Evolutionary conservation across 2,888 invertebrate genomes (phyloP), one percentile per base, ranked within the genome.

Genomic region (Hypercompe scribonia): DNA sequence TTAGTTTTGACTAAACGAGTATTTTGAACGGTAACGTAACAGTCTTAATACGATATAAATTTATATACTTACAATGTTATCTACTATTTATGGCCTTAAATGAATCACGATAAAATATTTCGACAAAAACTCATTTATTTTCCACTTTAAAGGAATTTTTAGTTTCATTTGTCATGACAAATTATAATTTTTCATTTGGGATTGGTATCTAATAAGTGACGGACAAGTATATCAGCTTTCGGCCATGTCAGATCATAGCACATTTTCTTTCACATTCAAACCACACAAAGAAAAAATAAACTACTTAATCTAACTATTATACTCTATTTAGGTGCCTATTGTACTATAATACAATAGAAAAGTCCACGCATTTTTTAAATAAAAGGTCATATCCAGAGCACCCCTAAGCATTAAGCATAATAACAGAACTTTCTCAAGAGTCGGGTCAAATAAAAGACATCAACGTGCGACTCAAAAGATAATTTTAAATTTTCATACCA

Each of bases 391-490:
- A 46, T 24, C 24, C 50, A 21, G 34, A 65, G 28, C 5, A 50
- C 31, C 69, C 4, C 28, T 31, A 28, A 24, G 64, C 66, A 71
- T 75, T 63, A n/a, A n/a, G n/a, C n/a, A 67, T 61, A 36, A 58
- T 68, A 72, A 46, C n/a, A 54, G 10, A 68, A 54, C 78, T 75
- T 75, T 76, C 65, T 68, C 54, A 65, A 72, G 64, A 58, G 50
- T n/a, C 31, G 34, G 50, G 50, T 74, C 78, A 82, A 83, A 79
- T 81, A 83, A 85, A 85, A 85, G 85, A 85, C 84, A 79, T 85
- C 81, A 85, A 85, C 84, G 84, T 75, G 82, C 78, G 74, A 67
- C 69, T 70, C 76, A 63, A 72, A 76, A 68, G 42, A 31, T 70
- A 39, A 58, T 64, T 66, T 65, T 70, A 58, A 65, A 54, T 15